phyloP scores from a whole-genome alignment of 2,888 invertebrate genomes.

The Chymomyza amoena region DNA sequence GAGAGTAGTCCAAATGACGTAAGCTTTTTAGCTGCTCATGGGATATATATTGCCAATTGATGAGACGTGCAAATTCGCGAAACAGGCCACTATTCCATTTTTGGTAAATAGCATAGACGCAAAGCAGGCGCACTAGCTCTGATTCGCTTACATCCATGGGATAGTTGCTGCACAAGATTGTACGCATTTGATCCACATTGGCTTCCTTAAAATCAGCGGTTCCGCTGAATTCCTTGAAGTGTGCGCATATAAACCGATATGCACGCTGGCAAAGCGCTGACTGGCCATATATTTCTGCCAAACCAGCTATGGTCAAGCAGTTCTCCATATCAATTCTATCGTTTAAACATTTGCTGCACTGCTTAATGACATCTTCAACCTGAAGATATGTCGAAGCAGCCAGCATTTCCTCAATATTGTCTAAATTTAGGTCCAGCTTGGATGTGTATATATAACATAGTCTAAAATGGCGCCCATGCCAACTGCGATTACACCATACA shows the following conservation, averaged over 20 bases:
- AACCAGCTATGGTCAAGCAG: slow-evolving; percentile 85
- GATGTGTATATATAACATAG: slow-evolving; percentile 86
- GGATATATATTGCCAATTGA: too few relatives aligned
- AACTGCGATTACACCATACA: slow-evolving; percentile 84
- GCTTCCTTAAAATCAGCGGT: slow-evolving; percentile 82
- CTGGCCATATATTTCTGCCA: slow-evolving; percentile 85
- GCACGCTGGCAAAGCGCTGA: slow-evolving; percentile 81
- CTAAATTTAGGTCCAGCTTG: slow-evolving; percentile 80
- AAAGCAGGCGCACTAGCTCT: slow-evolving; percentile 52
- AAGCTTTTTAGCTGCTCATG: too few relatives aligned
- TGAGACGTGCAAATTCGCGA: slow-evolving; percentile 37
- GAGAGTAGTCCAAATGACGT: too few relatives aligned
- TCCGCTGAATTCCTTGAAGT: slow-evolving; percentile 82
- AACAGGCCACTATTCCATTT: slow-evolving; percentile 38
- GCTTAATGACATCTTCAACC: slow-evolving; percentile 83
- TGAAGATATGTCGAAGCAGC: slow-evolving; percentile 85
- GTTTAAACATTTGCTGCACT: slow-evolving; percentile 84
- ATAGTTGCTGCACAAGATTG: slow-evolving; percentile 83
- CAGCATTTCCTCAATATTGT: slow-evolving; percentile 83
- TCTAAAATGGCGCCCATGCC: slow-evolving; percentile 84
- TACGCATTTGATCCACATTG: slow-evolving; percentile 82
- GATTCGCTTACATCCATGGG: slow-evolving; percentile 81
- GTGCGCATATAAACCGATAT: slow-evolving; percentile 84
- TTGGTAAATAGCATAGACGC: slow-evolving; percentile 43
- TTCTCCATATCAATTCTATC: slow-evolving; percentile 84